These are phyloP conservation scores for Meliscaeva auricollis DNA, from an alignment of 2,888 invertebrate genomes.

Conservation along the genomic window DNA sequence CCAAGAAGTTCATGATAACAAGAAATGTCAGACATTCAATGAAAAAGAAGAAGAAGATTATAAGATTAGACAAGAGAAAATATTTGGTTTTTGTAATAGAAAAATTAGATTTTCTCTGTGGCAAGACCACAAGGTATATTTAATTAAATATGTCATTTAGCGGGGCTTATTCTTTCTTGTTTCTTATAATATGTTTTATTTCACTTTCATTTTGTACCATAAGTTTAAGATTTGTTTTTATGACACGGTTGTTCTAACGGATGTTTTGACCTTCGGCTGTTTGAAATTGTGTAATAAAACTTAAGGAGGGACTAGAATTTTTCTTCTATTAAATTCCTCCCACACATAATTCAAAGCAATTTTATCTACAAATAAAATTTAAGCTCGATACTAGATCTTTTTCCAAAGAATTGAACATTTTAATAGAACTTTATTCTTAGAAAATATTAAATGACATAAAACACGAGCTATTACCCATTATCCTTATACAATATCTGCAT, in stretches of 20 bases:
- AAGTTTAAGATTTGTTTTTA: no score
- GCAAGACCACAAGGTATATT: no score
- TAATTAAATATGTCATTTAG: no score
- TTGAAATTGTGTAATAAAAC: no score
- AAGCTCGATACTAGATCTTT: neutral
- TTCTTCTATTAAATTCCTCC: neutral
- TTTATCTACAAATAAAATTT: neutral
- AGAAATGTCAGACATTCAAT: neutral
- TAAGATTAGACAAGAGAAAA: neutral
- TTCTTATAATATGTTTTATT: no score
- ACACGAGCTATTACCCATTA: conserved; percentile 51
- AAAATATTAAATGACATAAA: conserved; percentile 48
- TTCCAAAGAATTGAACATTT: conserved; percentile 20
- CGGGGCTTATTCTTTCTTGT: no score
- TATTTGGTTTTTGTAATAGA: neutral
- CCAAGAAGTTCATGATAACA: conserved; percentile 10
- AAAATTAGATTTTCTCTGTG: no score
- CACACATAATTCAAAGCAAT: neutral
- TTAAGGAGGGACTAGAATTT: no score
- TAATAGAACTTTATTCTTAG: neutral
- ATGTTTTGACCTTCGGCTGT: no score
- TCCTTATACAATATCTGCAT: conserved; percentile 49
- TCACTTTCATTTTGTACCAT: no score
- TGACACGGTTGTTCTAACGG: no score
- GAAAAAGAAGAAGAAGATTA: neutral